Evolutionary conservation across 2,888 invertebrate genomes (phyloP), one percentile per base, ranked within the genome.

Genomic region (Galeruca laticollis): DNA sequence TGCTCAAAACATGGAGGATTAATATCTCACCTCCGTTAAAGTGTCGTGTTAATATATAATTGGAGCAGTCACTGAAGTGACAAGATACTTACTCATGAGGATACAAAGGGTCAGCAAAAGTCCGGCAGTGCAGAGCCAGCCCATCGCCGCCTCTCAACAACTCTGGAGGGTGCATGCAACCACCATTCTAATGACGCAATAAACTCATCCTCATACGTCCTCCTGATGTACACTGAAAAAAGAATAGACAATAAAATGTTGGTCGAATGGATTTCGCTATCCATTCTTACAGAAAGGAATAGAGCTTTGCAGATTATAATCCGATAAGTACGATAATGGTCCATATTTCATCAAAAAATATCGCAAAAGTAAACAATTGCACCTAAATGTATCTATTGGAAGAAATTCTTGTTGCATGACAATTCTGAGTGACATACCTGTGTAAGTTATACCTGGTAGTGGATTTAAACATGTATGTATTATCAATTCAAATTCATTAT

Each of bases 141-240:
- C 86, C 86, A 87, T 87, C 80, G 83, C 85, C 84, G 83, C 80
- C 79, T 84, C 84, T 85, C 86, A 86, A 83, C 84, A 86, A 79
- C 76, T 70, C 73, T 73, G 78, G 70, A 54, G 69, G 70, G 66
- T 74, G 72, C 77, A 78, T 78, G 70, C 74, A 78, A 77, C 65
- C 68, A 73, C 75, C 78, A 78, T 78, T 73, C 65, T 71, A 71
- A 60, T 63, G 37, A 54, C 67, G 21, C 52, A 51, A 67, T 57
- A 35, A 57, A 31, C 56, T 10, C 35, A n/a, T 31, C 5, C 15
- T 47, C 33, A 26, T 33, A n/a, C 56, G 31, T 35, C n/a, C 8
- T n/a, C 21, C 21, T 33, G 6, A 26, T 2, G 35, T 57, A 57
- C 56, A 35, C 56, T 57, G 35, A 3, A 57, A 57, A 57, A 33